Base-by-base conservation (phyloP, 2,113 vertebrate genomes). In the Stigmatopora argus region DNA sequence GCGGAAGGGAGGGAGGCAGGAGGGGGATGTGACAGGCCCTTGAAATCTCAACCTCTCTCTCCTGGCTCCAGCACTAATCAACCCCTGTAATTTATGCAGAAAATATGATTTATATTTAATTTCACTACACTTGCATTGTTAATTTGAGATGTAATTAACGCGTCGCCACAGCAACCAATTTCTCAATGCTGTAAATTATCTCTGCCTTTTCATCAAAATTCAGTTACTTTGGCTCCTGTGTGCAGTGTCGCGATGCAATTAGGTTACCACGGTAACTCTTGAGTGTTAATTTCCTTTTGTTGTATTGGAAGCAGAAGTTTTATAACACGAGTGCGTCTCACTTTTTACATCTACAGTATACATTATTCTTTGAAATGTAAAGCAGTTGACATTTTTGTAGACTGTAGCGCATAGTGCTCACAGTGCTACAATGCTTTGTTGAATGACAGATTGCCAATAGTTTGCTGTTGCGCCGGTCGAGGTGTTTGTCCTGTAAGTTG, bases 101-200 rank as follows among this genome's bases (percentile, higher is more conserved):
- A 98, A 99, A 99, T 99, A 99, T 98, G 96, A 99, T 99, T 99
- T 98, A 99, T 99, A 99, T 99, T 99, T 99, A 99, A 99, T 99
- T 99, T 99, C 95, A 99, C 95, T 96, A 99, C 96, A 99, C 96
- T 98, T 99, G 96, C 96, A 98, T 99, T 98, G 96, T 98, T 99
- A 99, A 99, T 99, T 99, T 98, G 95, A 99, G 96, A 99, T 98
- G 97, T 98, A 99, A 99, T 99, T 99, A 99, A 99, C 95, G 94
- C 95, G 97, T 99, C 95, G 95, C 95, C 93, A 99, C 96, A 96
- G 96, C 97, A 99, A 99, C 97, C 98, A 99, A 99, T 99, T 99
- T 99, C 93, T 96, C 96, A 94, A 94, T 98, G 96, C 95, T 93
- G 95, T 98, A 99, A 99, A 98, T 99, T 98, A 98, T 97, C 90